phyloP scores from a whole-genome alignment of 2,888 invertebrate genomes.

The Lasioglossum marginatum region DNA sequence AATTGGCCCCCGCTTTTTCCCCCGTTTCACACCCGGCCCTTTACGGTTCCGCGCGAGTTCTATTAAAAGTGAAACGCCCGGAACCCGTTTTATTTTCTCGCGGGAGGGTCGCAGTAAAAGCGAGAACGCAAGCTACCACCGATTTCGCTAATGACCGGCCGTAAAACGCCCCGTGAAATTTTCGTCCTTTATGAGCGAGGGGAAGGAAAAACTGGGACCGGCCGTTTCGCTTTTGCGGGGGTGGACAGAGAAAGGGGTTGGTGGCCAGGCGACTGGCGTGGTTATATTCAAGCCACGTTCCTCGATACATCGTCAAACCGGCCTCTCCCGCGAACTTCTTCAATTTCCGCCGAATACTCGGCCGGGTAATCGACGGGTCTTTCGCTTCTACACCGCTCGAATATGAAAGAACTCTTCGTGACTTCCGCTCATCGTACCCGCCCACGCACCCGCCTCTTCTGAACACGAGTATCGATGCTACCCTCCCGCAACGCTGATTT shows the following conservation, averaged over 20 bases:
- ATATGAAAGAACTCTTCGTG: slow-evolving; percentile 14
- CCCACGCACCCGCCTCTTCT: background rate
- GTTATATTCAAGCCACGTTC: slow-evolving; percentile 67
- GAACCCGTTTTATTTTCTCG: slow-evolving; percentile 57
- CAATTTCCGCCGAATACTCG: slow-evolving; percentile 43
- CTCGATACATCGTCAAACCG: slow-evolving; percentile 60
- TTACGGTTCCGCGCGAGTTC: slow-evolving; percentile 14
- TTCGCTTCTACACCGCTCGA: background rate
- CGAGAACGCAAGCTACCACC: slow-evolving; percentile 66
- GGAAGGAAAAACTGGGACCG: background rate
- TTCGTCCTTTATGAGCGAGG: slow-evolving; percentile 65
- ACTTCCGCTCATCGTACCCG: slow-evolving; percentile 7
- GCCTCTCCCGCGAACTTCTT: slow-evolving; percentile 37
- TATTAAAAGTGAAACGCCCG: slow-evolving; percentile 53
- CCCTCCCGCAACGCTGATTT: background rate
- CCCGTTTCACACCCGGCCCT: slow-evolving; percentile 12
- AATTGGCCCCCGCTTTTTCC: slow-evolving; percentile 11
- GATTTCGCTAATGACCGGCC: slow-evolving; percentile 74
- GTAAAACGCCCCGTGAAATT: slow-evolving; percentile 75
- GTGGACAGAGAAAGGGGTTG: background rate
- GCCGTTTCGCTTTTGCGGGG: background rate
- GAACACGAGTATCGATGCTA: slow-evolving; percentile 3
- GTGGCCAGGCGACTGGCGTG: slow-evolving; percentile 15
- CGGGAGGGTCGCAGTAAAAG: slow-evolving; percentile 62
- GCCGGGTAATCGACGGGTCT: slow-evolving; percentile 17